Evolutionary conservation across 1,140 invertebrate species (phyloP), one percentile per base, ranked within the genome.

Genomic region (Anadara kagoshimensis): DNA sequence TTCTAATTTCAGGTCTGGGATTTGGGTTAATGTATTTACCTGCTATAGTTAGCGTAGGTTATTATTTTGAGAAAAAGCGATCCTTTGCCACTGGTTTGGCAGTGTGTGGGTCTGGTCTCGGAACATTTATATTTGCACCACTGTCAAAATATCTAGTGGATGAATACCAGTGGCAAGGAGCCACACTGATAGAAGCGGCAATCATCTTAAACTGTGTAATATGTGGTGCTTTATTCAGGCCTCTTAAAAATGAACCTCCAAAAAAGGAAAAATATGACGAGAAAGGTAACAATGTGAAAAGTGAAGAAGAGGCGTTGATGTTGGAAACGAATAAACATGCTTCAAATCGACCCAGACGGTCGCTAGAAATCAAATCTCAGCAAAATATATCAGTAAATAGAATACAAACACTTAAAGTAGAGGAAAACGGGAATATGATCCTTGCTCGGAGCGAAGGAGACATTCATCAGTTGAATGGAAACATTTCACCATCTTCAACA

Each of bases 31-130:
- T 97, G 79, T 98, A 97, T 89, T 94, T 97, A 44, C 96, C 96
- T 10, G 94, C 96, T n/a, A 95, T 97, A 45, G 93, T 98, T 79
- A 94, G 94, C n/a, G 94, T 96, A 0, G 94, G 95, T 11, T 96
- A 96, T 90, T 98, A 97, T 90, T 98, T 98, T 89, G 95, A 97
- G 88, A 94, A 93, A 90, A 95, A 94, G 92, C 90, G 96, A 62
- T 95, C 95, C 1, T 89, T 97, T 64, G 96, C 96, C 0, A 97
- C 96, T 0, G 96, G 96, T 18, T 93, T 98, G 57, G 95, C 95
- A 7, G 85, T 88, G 10, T 86, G 85, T 74, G 88, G 88, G 8
- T 83, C 84, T 24, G 88, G 88, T n/a, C 73, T 88, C 24, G 88
- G 88, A 8, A 88, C 86, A 4, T 87, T 87, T 69, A 73, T 87